A percentile compares a stretch with the other conserved stretches of the same genome.
Evolutionary conservation across 2,113 vertebrate species (phyloP).

Genomic region (Entelurus aequoreus): DNA sequence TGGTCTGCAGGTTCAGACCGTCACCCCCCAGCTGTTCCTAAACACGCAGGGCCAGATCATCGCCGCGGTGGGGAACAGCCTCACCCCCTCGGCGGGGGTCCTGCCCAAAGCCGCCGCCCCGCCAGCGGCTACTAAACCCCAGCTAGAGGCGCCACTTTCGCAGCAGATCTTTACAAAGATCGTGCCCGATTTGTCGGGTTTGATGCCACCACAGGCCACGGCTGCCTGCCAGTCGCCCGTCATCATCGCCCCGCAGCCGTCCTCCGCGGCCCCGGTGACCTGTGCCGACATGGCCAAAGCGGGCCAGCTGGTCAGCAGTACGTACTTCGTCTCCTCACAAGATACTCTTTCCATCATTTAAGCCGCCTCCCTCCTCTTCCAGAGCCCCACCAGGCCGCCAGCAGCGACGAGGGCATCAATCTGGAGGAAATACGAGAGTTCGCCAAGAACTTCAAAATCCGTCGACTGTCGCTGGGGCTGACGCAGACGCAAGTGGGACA

Average conservation of each 20-base stretch:
- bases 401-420: constrained; percentile 88
- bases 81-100: constrained; percentile 70
- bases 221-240: constrained; percentile 75
- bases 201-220: constrained; percentile 52
- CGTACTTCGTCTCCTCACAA: constrained; percentile 48
- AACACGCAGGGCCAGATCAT: constrained; percentile 94
- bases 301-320: constrained; percentile 91
- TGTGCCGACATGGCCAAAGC: constrained; percentile 87
- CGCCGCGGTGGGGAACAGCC: constrained; percentile 79
- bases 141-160: constrained; percentile 44
- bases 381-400: constrained; percentile 79
- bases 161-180: background rate
- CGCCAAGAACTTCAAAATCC: constrained; percentile 97
- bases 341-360: background rate
- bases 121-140: constrained; percentile 70
- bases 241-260: constrained; percentile 77
- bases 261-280: constrained; percentile 72
- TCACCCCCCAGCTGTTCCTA: constrained; percentile 86
- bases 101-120: constrained; percentile 74
- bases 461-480: constrained; percentile 86
- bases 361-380: constrained; percentile 15
- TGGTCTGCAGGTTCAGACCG: constrained; percentile 84
- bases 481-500: constrained; percentile 97
- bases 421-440: constrained; percentile 96
- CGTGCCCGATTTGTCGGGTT: background rate